A percentile compares a stretch with the other conserved stretches of the same genome.
Evolutionary conservation across 2,113 vertebrate genomes (phyloP).

Genomic region (Semicossyphus pulcher): DNA sequence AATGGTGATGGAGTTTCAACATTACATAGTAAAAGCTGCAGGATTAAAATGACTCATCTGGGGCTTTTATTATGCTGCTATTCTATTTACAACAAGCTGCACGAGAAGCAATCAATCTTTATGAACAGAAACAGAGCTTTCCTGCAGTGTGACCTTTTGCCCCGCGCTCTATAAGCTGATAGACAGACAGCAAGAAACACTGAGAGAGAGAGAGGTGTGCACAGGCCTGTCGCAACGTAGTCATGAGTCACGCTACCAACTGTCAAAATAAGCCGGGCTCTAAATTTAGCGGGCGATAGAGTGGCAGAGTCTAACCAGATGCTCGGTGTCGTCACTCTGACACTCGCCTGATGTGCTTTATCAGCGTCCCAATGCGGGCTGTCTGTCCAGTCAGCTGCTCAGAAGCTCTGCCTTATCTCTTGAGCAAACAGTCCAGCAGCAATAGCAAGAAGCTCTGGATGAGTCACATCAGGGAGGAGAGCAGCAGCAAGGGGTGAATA

Average conservation of each 20-base stretch:
- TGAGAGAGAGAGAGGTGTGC: constrained; percentile 40
- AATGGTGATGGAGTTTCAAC: constrained; percentile 15
- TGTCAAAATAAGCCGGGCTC: constrained; percentile 63
- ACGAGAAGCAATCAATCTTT: constrained; percentile 28
- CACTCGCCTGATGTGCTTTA: constrained; percentile 70
- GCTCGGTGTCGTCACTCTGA: constrained; percentile 71
- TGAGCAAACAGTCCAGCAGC: constrained; percentile 62
- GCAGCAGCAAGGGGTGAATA: constrained; percentile 20
- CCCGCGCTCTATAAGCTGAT: constrained; percentile 3
- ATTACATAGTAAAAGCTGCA: neutral
- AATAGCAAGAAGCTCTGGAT: constrained; percentile 45
- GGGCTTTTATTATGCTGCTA: constrained; percentile 10
- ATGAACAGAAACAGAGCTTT: constrained; percentile 50
- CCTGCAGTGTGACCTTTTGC: constrained; percentile 41
- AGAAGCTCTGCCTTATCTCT: constrained; percentile 69
- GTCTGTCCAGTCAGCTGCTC: constrained; percentile 66
- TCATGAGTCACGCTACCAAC: constrained; percentile 73
- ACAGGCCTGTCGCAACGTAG: constrained; percentile 46
- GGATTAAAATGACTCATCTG: neutral
- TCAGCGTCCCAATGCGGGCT: constrained; percentile 62
- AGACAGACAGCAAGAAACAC: constrained; percentile 13
- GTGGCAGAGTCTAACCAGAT: constrained; percentile 71
- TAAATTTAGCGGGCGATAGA: constrained; percentile 73
- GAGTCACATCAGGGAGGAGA: constrained; percentile 48
- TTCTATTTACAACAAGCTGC: constrained; percentile 36